Evolutionary conservation across 2,888 invertebrate species (phyloP), one percentile per base, ranked within the genome.

Genomic region (Cryptus armator): DNA sequence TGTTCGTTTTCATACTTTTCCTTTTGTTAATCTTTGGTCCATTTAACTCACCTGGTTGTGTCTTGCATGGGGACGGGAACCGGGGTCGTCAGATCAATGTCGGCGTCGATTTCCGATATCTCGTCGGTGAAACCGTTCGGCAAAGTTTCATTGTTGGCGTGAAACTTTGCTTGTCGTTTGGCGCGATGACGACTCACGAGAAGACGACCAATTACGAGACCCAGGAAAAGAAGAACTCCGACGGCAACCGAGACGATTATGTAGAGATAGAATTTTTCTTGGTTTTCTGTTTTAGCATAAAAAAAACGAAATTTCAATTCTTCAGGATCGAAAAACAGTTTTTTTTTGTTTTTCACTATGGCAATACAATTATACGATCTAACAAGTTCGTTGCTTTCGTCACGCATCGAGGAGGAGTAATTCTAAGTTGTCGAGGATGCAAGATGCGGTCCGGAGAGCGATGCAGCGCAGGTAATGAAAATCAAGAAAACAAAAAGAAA

Each of bases 41-140:
- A 56, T 64, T 51, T 24, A 2, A 67, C 72, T 88, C 85, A 93
- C 93, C 93, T 92, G 2, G 92, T 91, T 9, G 93, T 90, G 80
- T 93, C 92, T 82, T 93, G 93, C 92, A 93, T 92, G 48, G 93
- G 96, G 6, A 96, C 95, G 7, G 96, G 96, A 24, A 96, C 95
- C 3, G 96, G 96, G 46, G 96, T 96, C 70, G 96, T 96, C 87
- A 97, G 95, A 92, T 97, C 97, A 82, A 97, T 97, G 90, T 97
- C 97, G 66, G 96, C 97, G 93, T 97, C 97, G 59, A 97, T 96
- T 94, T 98, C 98, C 89, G 97, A 97, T 94, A 98, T 97, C 93
- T 97, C 97, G 94, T 98, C 98, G 89, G 96, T 96, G 94, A 98
- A 97, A 81, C 97, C 97, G 92, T 97, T 97, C 14, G 97, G 97